These are phyloP conservation scores for Xiphias gladius DNA, from an alignment of 2,113 vertebrate species.

Conservation along the genomic window DNA sequence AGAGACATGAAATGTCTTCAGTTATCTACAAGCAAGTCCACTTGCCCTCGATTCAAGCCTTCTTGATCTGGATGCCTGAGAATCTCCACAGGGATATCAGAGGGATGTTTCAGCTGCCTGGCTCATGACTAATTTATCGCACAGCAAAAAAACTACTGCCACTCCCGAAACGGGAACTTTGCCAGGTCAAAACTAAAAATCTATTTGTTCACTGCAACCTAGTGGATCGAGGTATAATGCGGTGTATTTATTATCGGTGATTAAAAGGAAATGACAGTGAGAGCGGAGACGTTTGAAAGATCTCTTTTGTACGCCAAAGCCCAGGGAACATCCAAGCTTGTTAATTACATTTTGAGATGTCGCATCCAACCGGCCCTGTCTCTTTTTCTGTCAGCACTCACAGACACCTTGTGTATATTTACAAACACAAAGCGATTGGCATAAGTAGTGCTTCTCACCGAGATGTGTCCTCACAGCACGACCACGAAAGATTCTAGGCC, in stretches of 20 bases:
- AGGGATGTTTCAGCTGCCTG: background rate
- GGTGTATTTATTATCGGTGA: background rate
- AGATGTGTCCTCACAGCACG: background rate
- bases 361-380: background rate
- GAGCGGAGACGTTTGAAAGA: background rate
- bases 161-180: constrained; percentile 14
- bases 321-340: background rate
- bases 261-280: background rate
- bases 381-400: background rate
- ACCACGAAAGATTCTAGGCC: background rate
- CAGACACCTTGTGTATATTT: constrained; percentile 3
- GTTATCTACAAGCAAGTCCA: too few relatives aligned
- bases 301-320: background rate
- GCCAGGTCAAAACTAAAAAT: constrained; percentile 1
- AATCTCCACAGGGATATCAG: background rate
- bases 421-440: constrained; percentile 1
- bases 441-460: background rate
- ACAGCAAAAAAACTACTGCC: constrained; percentile 11
- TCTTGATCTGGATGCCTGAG: too few relatives aligned
- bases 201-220: constrained; percentile 10
- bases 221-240: background rate
- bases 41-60: too few relatives aligned
- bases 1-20: too few relatives aligned
- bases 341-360: constrained; percentile 22
- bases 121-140: constrained; percentile 29